These are phyloP conservation scores for Pygoscelis antarcticus DNA, from an alignment of 2,113 vertebrate species.

Conservation along the genomic window DNA sequence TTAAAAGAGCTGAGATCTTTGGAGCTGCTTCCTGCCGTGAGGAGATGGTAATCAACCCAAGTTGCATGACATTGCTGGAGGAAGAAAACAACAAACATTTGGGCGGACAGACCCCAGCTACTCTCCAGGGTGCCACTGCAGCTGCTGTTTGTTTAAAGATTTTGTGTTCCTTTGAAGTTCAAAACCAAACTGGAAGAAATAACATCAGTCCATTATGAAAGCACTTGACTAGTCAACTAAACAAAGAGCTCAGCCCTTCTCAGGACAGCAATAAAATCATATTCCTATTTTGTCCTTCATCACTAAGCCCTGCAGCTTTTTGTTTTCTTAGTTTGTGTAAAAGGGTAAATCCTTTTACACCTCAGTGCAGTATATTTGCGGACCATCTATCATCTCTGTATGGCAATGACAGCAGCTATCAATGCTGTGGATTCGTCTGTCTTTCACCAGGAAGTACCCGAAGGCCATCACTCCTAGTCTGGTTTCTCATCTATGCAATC, in stretches of 20 bases:
- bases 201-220: background rate
- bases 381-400: background rate
- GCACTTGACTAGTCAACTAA: background rate
- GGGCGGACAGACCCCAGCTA: background rate
- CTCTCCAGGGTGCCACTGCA: conserved; percentile 18
- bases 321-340: background rate
- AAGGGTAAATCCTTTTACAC: background rate
- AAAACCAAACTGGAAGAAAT: conserved; percentile 20
- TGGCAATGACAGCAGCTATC: background rate
- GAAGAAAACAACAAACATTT: background rate
- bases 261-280: background rate
- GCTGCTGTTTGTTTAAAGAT: conserved; percentile 27
- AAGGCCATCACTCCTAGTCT: background rate
- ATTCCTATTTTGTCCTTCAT: background rate
- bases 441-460: background rate
- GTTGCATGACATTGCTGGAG: background rate
- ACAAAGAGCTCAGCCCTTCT: background rate
- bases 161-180: conserved; percentile 20
- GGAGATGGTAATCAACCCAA: background rate
- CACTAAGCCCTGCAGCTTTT: background rate
- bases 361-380: background rate
- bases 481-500: background rate
- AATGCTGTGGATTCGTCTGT: background rate
- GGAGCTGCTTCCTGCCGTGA: background rate
- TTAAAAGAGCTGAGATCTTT: background rate